phyloP scores from a whole-genome alignment of 2,888 invertebrate genomes.

The Amblyjoppa fuscipennis region DNA sequence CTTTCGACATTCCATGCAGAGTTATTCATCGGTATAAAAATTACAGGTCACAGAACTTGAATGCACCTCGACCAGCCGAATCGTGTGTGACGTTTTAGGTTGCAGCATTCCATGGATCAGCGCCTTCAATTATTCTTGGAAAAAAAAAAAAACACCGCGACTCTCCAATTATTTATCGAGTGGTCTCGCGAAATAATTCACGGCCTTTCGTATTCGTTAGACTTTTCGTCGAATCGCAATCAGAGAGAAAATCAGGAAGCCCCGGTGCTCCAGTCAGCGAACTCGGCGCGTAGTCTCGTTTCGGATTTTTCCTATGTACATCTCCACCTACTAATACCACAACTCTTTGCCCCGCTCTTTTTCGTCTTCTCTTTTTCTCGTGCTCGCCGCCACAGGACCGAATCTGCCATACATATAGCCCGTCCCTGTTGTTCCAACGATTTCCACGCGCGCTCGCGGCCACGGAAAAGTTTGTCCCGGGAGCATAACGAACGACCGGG shows the following conservation, averaged over 20 bases:
- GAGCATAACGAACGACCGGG: constrained; percentile 60
- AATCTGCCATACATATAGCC: constrained; percentile 38
- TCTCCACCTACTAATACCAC: constrained; percentile 50
- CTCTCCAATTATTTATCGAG: no score
- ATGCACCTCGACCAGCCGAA: no score
- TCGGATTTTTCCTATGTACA: constrained; percentile 53
- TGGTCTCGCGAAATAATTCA: neutral
- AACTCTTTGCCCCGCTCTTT: constrained; percentile 48
- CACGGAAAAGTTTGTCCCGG: constrained; percentile 65
- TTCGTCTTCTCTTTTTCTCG: constrained; percentile 31
- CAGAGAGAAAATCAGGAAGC: constrained; percentile 54
- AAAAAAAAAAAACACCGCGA: no score
- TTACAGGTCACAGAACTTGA: no score
- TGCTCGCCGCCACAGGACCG: constrained; percentile 15
- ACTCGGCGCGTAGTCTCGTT: constrained; percentile 48
- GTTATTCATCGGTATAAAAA: no score
- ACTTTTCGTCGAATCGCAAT: constrained; percentile 48
- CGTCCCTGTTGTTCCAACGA: constrained; percentile 59
- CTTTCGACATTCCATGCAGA: no score
- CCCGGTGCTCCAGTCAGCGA: constrained; percentile 27
- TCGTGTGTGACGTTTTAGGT: no score
- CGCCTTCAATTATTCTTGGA: no score
- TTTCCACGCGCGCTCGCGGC: constrained; percentile 58
- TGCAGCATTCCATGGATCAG: no score
- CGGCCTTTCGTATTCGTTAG: neutral